Evolutionary conservation across 2,797 vertebrate genomes (phyloP), one percentile per base, ranked within the genome.

Genomic region (Luscinia megarhynchos): DNA sequence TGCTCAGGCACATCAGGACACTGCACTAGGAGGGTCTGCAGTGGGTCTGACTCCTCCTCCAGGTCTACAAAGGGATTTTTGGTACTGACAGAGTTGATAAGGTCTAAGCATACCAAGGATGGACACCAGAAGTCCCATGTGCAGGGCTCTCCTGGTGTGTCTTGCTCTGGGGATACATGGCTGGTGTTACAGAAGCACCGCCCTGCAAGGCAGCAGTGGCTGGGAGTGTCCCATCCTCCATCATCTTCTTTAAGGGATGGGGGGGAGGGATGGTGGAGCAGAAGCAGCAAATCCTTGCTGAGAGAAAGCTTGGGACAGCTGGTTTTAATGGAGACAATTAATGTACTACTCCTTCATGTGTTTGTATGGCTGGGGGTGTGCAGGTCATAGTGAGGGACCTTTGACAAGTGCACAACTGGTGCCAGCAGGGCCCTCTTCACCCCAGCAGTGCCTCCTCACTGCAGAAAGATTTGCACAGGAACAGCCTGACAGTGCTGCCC

Each of bases 401-500:
- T 50, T 4, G 6, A 15, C 66, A 22, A 30, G 10, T 5, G 6
- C 63, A 6, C 11, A 3, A 1, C 4, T 0, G 0, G 15, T 27
- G 51, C 46, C 3, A 19, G 27, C 51, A 24, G 16, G 5, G 38
- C 34, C 12, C 29, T 55, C 18, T 41, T 43, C 38, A 21, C 24
- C 50, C 55, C 29, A 43, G 40, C 45, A 40, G 41, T 12, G 57
- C 36, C 24, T 3, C 22, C 15, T n/a, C 38, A 11, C 12, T 0
- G 0, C 5, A 9, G 50, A 34, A 22, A 5, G 13, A 3, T 45
- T 12, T 0, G 0, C 1, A 15, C 23, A 46, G 53, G 53, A 41
- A 3, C 22, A 43, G 59, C 38, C 75, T 59, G 77, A 2, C 5
- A 62, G 21, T 6, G 8, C 64, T 81, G 40, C 53, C 57, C 32